phyloP scores from a whole-genome alignment of 2,797 vertebrate species.

The Limosa lapponica region DNA sequence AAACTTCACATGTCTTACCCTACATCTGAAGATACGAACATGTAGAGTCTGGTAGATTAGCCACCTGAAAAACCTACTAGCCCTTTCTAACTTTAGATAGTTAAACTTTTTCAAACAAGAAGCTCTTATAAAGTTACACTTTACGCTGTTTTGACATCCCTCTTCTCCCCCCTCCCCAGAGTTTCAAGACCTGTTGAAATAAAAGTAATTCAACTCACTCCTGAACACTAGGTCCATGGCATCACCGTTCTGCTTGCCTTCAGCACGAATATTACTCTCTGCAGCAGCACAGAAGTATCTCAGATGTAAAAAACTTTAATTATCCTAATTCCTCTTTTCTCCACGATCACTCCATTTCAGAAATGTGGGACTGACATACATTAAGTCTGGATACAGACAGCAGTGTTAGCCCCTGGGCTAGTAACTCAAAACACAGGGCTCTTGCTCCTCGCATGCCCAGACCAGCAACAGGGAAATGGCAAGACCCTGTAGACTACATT shows the following conservation, averaged over 20 bases:
- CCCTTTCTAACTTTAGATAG: not conserved
- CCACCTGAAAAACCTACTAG: not conserved
- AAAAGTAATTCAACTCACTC: not conserved
- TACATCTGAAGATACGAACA: not conserved
- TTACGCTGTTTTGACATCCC: not conserved
- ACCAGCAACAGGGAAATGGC: not conserved
- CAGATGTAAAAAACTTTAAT: not conserved
- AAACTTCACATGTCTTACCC: not conserved
- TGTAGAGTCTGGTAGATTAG: not conserved
- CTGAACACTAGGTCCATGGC: not conserved
- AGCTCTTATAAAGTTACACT: not conserved
- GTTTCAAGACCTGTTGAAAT: not conserved
- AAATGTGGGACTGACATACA: not conserved
- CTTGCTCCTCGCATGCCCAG: not conserved
- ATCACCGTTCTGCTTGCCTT: not conserved
- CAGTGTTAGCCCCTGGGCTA: not conserved
- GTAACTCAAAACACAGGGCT: not conserved
- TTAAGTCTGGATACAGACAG: not conserved
- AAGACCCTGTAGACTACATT: not conserved
- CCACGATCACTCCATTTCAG: not conserved
- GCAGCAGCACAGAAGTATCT: not conserved
- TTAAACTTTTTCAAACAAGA: not conserved
- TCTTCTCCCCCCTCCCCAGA: not conserved
- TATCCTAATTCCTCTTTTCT: not conserved
- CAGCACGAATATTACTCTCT: not conserved